Evolutionary conservation across 2,888 invertebrate genomes (phyloP).

Genomic region (Caenorhabditis sp.): DNA sequence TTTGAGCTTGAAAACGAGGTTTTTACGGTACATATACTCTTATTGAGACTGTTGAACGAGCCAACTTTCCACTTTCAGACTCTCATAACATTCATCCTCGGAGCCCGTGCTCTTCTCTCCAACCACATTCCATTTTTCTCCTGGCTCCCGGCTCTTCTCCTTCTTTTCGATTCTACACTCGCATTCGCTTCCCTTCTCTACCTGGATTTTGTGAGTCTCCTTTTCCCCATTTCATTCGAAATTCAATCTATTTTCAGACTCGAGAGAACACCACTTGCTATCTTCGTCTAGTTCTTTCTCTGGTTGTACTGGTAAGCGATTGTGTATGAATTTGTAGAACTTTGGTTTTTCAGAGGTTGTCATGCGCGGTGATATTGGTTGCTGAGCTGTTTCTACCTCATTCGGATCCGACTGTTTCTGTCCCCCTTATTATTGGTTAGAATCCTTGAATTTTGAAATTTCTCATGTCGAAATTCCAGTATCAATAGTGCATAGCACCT

Average conservation of each 20-base stretch:
- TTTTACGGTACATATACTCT: background rate
- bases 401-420: slow-evolving; percentile 57
- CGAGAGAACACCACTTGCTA: slow-evolving; percentile 48
- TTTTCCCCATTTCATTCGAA: background rate
- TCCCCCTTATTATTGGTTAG: slow-evolving; percentile 45
- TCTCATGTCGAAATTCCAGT: slow-evolving; percentile 31
- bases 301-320: slow-evolving; percentile 46
- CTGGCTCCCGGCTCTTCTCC: slow-evolving; percentile 64
- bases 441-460: no score
- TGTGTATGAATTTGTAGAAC: background rate
- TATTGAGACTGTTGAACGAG: background rate
- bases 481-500: slow-evolving; percentile 37
- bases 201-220: slow-evolving; percentile 61
- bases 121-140: slow-evolving; percentile 59
- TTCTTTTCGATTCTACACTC: slow-evolving; percentile 62
- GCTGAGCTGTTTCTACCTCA: slow-evolving; percentile 63
- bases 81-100: slow-evolving; percentile 44
- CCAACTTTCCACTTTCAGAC: slow-evolving; percentile 43
- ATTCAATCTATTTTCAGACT: slow-evolving; percentile 32
- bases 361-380: slow-evolving; percentile 45
- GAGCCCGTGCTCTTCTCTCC: slow-evolving; percentile 59
- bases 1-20: no score
- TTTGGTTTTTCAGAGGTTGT: slow-evolving; percentile 47
- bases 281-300: slow-evolving; percentile 44
- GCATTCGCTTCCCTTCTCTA: slow-evolving; percentile 61